Conservation (phyloP, 2,113 vertebrate genomes). For the Lophura nycthemera region DNA sequence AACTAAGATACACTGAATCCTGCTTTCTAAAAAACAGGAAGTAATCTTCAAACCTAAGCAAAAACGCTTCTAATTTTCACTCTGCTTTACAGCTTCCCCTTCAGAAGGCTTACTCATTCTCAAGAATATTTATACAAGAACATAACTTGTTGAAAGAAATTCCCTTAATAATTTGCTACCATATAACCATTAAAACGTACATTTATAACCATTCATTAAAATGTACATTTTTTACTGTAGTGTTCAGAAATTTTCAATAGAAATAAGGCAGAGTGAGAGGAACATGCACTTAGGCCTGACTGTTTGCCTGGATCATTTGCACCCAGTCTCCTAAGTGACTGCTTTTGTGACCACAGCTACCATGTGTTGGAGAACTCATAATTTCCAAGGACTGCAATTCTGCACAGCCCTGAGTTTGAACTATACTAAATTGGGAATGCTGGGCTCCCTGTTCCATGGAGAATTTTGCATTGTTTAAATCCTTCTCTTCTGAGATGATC, state of each 20-base stretch:
- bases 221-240: background rate
- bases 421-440: background rate
- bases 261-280: background rate
- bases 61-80: background rate
- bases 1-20: background rate
- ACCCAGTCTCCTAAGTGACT: background rate
- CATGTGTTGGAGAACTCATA: background rate
- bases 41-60: background rate
- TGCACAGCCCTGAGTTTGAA: too few relatives aligned
- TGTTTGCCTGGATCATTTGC: background rate
- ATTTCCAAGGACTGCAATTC: background rate
- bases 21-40: background rate
- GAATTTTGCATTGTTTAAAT: background rate
- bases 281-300: background rate
- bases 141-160: background rate
- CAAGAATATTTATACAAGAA: background rate
- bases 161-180: background rate
- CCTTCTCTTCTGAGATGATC: background rate
- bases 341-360: background rate
- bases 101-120: background rate
- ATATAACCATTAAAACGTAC: background rate
- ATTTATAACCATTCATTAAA: background rate
- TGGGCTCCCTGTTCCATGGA: background rate
- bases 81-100: background rate
- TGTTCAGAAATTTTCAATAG: background rate